These are phyloP conservation scores for Stratiolaelaps scimitus DNA, from an alignment of 1,140 invertebrate genomes.

Conservation along the genomic window DNA sequence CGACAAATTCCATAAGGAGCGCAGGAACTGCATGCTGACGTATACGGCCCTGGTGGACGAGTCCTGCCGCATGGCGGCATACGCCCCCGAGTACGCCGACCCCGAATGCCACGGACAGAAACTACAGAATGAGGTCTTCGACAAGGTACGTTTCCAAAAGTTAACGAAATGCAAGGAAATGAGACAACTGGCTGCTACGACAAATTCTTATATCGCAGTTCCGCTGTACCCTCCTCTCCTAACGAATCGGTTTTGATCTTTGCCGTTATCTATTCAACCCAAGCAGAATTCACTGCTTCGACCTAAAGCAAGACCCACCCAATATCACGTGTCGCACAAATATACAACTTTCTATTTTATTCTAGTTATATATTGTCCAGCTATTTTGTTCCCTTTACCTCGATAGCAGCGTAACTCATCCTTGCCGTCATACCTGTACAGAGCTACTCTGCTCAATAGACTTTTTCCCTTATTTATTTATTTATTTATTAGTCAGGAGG, in stretches of 20 bases:
- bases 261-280: not conserved
- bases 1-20: not conserved
- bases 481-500: not conserved
- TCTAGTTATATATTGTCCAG: too few relatives aligned
- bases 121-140: constrained; percentile 5
- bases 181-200: too few relatives aligned
- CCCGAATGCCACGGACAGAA: not conserved
- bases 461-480: not conserved
- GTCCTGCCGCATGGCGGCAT: not conserved
- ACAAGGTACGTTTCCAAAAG: not conserved
- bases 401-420: too few relatives aligned
- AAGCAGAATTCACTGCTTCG: too few relatives aligned
- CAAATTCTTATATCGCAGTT: too few relatives aligned
- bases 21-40: not conserved
- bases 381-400: too few relatives aligned
- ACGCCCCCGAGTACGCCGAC: not conserved
- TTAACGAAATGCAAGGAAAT: too few relatives aligned
- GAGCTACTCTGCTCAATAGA: not conserved
- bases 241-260: not conserved
- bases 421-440: not conserved
- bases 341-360: too few relatives aligned
- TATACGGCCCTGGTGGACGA: not conserved
- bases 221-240: not conserved
- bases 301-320: too few relatives aligned
- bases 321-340: too few relatives aligned